Conservation (phyloP, 1,140 invertebrate genomes). For the Zaprionus inermis region DNA sequence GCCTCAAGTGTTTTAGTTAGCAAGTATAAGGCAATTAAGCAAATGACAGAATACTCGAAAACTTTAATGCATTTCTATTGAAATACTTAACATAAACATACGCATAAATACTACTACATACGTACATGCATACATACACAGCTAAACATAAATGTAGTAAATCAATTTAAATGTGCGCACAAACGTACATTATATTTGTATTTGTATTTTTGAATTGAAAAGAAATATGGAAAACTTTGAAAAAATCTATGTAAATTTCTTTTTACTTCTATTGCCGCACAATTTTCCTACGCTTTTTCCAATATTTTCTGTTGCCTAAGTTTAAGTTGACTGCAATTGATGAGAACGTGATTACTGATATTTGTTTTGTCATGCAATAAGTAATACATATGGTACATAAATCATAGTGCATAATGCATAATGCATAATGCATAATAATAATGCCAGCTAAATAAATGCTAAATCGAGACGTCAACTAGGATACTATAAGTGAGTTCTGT, state of each 20-base stretch:
- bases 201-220: constrained; percentile 6
- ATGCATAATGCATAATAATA: constrained; percentile 23
- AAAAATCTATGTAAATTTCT: constrained; percentile 49
- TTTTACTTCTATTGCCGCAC: constrained; percentile 63
- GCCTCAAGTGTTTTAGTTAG: constrained; percentile 62
- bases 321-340: constrained; percentile 69
- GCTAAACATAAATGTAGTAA: constrained; percentile 19
- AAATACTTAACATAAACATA: constrained; percentile 64
- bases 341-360: constrained; percentile 68
- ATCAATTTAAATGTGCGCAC: constrained; percentile 22
- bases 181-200: not conserved
- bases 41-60: constrained; percentile 79
- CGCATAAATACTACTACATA: constrained; percentile 7
- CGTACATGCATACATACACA: not conserved
- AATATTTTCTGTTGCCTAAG: constrained; percentile 75
- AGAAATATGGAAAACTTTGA: not conserved
- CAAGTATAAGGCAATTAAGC: constrained; percentile 66
- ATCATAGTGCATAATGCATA: constrained; percentile 5
- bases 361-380: constrained; percentile 70
- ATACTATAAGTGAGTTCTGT: constrained; percentile 63
- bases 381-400: constrained; percentile 15
- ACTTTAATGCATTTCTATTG: constrained; percentile 74
- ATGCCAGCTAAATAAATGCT: constrained; percentile 66
- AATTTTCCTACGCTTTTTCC: constrained; percentile 62
- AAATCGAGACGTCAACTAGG: constrained; percentile 67